Evolutionary conservation across 2,888 invertebrate genomes (phyloP).

Genomic region (Balanococcus diminutus): DNA sequence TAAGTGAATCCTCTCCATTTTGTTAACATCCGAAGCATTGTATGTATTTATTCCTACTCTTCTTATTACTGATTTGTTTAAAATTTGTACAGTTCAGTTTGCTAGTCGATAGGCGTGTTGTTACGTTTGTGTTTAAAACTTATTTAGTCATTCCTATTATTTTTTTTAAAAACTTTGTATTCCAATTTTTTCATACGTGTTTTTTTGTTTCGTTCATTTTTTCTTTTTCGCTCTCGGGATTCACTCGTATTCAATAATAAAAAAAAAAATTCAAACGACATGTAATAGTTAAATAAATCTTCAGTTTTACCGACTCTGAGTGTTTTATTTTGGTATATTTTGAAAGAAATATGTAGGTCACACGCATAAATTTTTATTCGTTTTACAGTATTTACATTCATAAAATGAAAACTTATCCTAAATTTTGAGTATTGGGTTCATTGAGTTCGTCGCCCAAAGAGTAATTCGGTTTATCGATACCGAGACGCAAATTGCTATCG

Average conservation of each 20-base stretch:
- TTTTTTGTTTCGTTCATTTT: constrained; percentile 17
- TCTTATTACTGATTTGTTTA: background rate
- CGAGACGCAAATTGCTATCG: background rate
- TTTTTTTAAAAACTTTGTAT: constrained; percentile 30
- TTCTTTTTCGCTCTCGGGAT: background rate
- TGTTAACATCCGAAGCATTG: background rate
- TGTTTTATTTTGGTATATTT: background rate
- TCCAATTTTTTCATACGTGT: constrained; percentile 39
- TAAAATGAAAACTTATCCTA: background rate
- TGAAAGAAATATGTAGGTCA: background rate
- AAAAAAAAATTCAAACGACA: background rate
- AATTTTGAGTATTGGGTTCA: background rate
- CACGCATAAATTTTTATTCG: background rate
- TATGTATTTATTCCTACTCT: background rate
- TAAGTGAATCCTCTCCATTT: constrained; percentile 28
- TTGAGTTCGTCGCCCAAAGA: constrained; percentile 15
- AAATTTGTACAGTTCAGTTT: constrained; percentile 32
- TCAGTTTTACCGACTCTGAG: constrained; percentile 41
- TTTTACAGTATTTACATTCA: background rate
- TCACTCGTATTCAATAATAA: constrained; percentile 11
- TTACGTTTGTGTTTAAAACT: background rate
- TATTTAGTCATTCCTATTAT: constrained; percentile 40
- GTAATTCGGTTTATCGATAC: constrained; percentile 24
- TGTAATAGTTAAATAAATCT: constrained; percentile 45
- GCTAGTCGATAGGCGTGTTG: constrained; percentile 31